phyloP scores from a whole-genome alignment of 2,797 vertebrate genomes.

The Acanthurus tractus region DNA sequence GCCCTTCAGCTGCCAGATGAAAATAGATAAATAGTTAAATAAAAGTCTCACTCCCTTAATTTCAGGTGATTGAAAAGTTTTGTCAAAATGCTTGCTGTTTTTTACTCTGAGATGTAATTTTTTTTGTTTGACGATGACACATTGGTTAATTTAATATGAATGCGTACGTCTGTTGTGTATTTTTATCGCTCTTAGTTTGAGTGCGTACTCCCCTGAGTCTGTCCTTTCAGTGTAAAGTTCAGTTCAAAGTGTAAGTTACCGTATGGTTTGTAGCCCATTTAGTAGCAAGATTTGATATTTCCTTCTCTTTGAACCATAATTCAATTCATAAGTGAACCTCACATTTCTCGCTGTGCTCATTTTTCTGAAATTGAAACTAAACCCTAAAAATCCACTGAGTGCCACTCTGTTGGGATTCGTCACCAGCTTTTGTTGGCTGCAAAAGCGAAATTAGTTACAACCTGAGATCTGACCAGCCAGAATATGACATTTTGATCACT shows the following conservation, averaged over 20 bases:
- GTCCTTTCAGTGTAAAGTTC: too few species aligned
- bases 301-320: not conserved
- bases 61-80: conserved; percentile 76
- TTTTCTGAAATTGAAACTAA: not conserved
- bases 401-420: not conserved
- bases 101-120: not conserved
- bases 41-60: conserved; percentile 69
- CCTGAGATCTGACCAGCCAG: not conserved
- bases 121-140: conserved; percentile 21
- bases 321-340: not conserved
- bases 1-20: conserved; percentile 70
- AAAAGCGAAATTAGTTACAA: not conserved
- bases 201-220: too few species aligned
- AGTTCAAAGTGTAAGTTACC: too few species aligned
- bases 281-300: too few species aligned
- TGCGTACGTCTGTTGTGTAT: too few species aligned
- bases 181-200: too few species aligned
- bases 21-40: conserved; percentile 52
- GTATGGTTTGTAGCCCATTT: too few species aligned
- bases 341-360: not conserved
- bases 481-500: not conserved
- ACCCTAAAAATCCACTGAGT: not conserved
- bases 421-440: too few species aligned
- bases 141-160: not conserved
- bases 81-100: conserved; percentile 14